phyloP scores from a whole-genome alignment of 2,888 invertebrate species.

The Clunio marinus region DNA sequence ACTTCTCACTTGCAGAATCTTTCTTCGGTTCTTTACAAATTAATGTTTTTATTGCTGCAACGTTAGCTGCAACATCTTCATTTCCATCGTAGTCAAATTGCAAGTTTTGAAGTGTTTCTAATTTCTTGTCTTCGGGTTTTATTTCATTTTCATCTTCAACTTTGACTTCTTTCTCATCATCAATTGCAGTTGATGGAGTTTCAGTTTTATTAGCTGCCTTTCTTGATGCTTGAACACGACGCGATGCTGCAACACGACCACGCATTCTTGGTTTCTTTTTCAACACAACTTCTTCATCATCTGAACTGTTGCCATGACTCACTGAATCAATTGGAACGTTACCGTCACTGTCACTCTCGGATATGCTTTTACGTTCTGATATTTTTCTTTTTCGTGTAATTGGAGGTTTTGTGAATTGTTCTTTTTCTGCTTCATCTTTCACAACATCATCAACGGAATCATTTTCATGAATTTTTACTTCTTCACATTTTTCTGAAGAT shows the following conservation, averaged over 20 bases:
- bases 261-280: slow-evolving; percentile 25
- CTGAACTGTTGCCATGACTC: background rate
- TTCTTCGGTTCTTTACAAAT: slow-evolving; percentile 28
- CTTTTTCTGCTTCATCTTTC: background rate
- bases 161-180: background rate
- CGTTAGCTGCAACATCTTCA: slow-evolving; percentile 28
- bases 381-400: slow-evolving; percentile 21
- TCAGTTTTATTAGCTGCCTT: background rate
- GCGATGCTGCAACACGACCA: background rate
- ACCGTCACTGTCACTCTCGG: slow-evolving; percentile 29
- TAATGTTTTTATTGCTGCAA: slow-evolving; percentile 25
- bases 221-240: background rate
- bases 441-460: background rate
- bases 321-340: slow-evolving; percentile 2
- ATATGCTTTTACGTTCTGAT: slow-evolving; percentile 1
- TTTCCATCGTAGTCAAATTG: slow-evolving; percentile 33
- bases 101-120: slow-evolving; percentile 26
- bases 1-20: background rate
- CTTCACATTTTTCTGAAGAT: too few relatives aligned
- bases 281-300: slow-evolving; percentile 19
- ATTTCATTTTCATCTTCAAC: background rate
- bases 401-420: background rate
- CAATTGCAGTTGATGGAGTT: background rate
- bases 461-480: background rate
- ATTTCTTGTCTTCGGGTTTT: background rate